Conservation (phyloP, 23 tunicate genomes). For the Halocynthia aurantium region DNA sequence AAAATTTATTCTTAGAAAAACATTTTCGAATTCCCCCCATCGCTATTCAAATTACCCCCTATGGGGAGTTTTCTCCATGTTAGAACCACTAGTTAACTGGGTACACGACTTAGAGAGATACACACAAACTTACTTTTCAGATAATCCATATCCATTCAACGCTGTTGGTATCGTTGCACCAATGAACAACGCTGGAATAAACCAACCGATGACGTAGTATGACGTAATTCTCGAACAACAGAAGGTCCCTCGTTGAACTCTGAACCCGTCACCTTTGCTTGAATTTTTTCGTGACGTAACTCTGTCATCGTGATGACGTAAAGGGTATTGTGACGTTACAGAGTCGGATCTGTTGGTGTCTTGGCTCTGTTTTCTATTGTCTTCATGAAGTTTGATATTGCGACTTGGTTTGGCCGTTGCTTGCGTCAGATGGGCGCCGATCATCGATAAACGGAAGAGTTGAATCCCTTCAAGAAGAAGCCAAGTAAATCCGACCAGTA, state of each 20-base stretch:
- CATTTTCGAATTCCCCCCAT: too few species aligned
- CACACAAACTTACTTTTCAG: background rate
- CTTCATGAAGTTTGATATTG: too few species aligned
- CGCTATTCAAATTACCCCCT: too few species aligned
- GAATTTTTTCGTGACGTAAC: background rate
- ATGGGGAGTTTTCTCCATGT: too few species aligned
- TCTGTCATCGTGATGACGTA: background rate
- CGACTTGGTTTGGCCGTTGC: background rate
- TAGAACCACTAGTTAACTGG: too few species aligned
- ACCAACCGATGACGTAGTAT: constrained; percentile 6
- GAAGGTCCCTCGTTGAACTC: background rate
- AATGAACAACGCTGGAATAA: background rate
- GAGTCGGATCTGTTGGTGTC: background rate
- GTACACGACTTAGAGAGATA: background rate
- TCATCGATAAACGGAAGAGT: constrained; percentile 2
- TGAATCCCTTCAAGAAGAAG: constrained; percentile 4
- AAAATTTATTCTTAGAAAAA: too few species aligned
- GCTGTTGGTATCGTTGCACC: constrained; percentile 3
- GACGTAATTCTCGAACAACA: background rate
- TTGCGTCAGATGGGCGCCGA: background rate
- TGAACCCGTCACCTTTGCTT: background rate
- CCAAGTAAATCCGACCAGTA: constrained; percentile 3
- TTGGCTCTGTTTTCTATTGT: background rate
- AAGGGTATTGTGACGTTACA: background rate
- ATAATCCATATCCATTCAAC: background rate